Evolutionary conservation across 2,113 vertebrate genomes (phyloP), one percentile per base, ranked within the genome.

Genomic region (Piprites chloris): DNA sequence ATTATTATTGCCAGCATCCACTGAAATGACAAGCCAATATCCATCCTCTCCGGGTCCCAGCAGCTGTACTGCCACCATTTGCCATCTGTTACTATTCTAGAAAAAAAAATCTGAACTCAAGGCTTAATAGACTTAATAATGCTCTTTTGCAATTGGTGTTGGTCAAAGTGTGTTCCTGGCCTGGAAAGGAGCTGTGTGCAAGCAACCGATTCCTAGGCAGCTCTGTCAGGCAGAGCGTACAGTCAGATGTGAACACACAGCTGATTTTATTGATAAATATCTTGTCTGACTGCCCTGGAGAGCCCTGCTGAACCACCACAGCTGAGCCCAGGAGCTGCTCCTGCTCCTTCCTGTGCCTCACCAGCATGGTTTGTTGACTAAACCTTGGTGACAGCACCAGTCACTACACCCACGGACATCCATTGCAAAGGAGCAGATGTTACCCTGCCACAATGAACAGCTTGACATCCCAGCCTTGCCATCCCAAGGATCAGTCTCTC

Each of bases 11-110:
- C 63, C 89, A 73, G 63, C 59, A 77, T 49, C 46, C 67, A 62
- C 8, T 80, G 91, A 86, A 89, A 53, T n/a, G 72, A 92, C 79
- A 88, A 84, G 78, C 61, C 66, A 87, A 74, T 78, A 93, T 67
- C 71, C 78, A 85, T 79, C 52, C 74, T 85, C 44, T 87, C 66
- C 66, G 1, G 1, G 61, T 63, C 33, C 52, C 8, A 1, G 85
- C 88, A 95, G 91, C 78, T 96, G 85, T 20, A 73, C 68, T 0
- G 0, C 32, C 80, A 92, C 55, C 47, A 66, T 86, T 84, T 90
- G 76, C 93, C 93, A 89, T 92, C 93, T 96, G 93, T 83, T 88
- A 89, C 62, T 69, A 77, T 65, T 87, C 20, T 44, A 55, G 77
- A 76, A 90, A 44, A 88, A 83, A 92, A 88, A 69, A 68, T 81